A percentile compares a stretch with the other conserved stretches of the same genome.
phyloP scores from a whole-genome alignment of 1,140 invertebrate genomes.

The Littorina saxatilis region DNA sequence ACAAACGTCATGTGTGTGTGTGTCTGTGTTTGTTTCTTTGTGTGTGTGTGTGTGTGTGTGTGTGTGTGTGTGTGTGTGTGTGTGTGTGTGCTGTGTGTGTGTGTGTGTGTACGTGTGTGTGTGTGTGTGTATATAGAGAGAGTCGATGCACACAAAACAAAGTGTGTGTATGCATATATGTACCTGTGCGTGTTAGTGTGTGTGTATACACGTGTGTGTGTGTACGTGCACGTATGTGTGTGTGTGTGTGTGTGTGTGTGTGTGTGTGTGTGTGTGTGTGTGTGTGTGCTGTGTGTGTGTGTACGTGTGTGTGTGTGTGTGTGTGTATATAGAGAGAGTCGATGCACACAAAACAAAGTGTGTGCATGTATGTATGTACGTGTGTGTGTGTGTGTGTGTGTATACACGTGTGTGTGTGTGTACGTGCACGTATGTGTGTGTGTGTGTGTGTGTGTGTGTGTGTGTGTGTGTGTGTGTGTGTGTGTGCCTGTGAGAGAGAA shows the following conservation, averaged over 20 bases:
- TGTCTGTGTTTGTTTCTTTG: not conserved
- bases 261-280: too few species aligned
- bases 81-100: constrained; percentile 15
- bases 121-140: not conserved
- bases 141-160: not conserved
- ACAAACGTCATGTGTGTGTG: too few species aligned
- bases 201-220: constrained; percentile 15
- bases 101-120: not conserved
- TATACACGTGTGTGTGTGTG: not conserved
- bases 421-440: constrained; percentile 14
- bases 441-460: not conserved
- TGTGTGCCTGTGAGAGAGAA: too few species aligned
- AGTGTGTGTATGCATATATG: not conserved
- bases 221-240: not conserved
- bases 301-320: not conserved
- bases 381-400: not conserved
- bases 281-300: not conserved
- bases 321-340: not conserved
- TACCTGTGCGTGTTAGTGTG: constrained; percentile 2
- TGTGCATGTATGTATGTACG: not conserved
- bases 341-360: not conserved
- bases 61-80: constrained; percentile 1
- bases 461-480: not conserved
- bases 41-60: not conserved
- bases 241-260: constrained; percentile 14